phyloP scores from a whole-genome alignment of 1,140 invertebrate species.

The Drosophila kohkoa region DNA sequence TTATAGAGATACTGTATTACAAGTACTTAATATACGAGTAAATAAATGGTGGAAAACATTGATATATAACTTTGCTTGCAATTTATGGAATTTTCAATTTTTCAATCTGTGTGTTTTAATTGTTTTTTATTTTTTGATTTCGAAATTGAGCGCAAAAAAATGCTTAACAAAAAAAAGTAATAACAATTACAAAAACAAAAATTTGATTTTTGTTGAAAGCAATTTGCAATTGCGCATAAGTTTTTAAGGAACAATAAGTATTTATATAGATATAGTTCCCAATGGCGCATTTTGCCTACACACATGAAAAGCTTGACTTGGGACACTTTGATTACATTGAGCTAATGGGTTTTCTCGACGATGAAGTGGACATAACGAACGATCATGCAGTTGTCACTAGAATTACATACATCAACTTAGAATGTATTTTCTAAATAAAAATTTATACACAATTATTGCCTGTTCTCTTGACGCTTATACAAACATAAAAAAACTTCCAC shows the following conservation, averaged over 20 bases:
- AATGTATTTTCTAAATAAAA: no score
- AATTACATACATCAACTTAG: background rate
- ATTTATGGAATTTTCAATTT: constrained; percentile 11
- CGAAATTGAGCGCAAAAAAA: constrained; percentile 27
- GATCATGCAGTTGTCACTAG: background rate
- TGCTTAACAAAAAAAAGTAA: constrained; percentile 27
- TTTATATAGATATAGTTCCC: constrained; percentile 2
- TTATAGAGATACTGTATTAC: constrained; percentile 10
- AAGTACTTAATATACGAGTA: constrained; percentile 18
- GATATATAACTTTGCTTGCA: constrained; percentile 23
- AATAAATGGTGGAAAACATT: constrained; percentile 24
- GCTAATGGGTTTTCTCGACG: constrained; percentile 5
- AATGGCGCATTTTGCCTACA: background rate
- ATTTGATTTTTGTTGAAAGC: constrained; percentile 19
- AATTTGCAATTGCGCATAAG: constrained; percentile 20
- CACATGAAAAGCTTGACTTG: background rate
- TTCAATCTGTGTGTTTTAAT: constrained; percentile 1
- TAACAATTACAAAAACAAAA: constrained; percentile 23
- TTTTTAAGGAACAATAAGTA: background rate
- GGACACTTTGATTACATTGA: constrained; percentile 5
- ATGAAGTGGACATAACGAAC: background rate
- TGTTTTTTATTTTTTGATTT: background rate
- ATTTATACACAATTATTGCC: no score
- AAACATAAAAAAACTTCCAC: background rate
- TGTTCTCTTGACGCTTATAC: background rate